Evolutionary conservation across 1,140 invertebrate genomes (phyloP), one percentile per base, ranked within the genome.

Genomic region (Dryas iulia): DNA sequence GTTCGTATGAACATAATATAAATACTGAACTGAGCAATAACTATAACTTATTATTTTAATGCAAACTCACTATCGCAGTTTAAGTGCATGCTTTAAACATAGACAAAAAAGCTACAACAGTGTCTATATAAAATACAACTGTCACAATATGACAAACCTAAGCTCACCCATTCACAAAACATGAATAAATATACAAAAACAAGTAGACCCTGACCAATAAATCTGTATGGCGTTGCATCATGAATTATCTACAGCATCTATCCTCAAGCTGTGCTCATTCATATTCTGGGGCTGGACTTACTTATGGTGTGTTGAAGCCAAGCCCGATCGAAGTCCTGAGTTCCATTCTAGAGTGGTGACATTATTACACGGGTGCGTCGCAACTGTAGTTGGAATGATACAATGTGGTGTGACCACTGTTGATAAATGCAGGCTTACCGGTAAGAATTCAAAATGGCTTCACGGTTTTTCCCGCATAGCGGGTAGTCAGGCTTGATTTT

Each of bases 291-390:
- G 75, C 26, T 76, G 73, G 28, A 62, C 78, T 35, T 91, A 91
- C 56, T 14, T 89, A 21, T 78, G 73, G 54, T 78, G 63, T 8
- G 64, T 69, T 0, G 31, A 72, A 8, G 28, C 54, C 8, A 21
- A 24, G 4, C 76, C 81, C 0, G 54, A 72, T 0, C 60, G 74
- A 6, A 81, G 66, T 10, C 87, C 89, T 0, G 93, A 93, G 69
- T 93, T 86, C 81, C 83, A 77, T 30, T 90, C 85, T 0, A 80
- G 93, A 31, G 69, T 88, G 2, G 66, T 92, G 5, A 90, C 89
- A 0, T 73, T 92, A 3, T 63, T 91, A 0, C 93, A 93, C 65
- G 92, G 91, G 1, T 73, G 71, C 24, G 76, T 93, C 0, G 83
- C 89, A 1, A 76, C 86, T 3, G 69, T 83, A 11, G 62, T 86